Evolutionary conservation across 2,888 invertebrate species (phyloP).

Genomic region (Napeogenes sylphis): DNA sequence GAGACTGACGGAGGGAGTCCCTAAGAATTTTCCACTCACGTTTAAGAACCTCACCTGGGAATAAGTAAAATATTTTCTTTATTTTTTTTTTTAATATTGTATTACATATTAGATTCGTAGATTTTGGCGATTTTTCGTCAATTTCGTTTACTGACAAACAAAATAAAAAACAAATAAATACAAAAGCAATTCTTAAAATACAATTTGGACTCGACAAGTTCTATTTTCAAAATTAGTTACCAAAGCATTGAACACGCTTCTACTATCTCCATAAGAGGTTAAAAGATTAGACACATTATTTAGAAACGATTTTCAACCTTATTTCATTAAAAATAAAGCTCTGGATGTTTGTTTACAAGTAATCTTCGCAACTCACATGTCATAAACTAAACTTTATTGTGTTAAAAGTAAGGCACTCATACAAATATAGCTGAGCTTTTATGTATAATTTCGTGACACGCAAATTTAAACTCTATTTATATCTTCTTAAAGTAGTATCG

Average conservation of each 20-base stretch:
- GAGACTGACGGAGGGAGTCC: conserved; percentile 68
- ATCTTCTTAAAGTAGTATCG: neutral
- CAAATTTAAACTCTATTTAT: conserved; percentile 10
- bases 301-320: no score
- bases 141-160: no score
- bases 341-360: no score
- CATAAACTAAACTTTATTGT: conserved; percentile 7
- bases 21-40: conserved; percentile 72
- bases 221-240: no score
- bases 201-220: no score
- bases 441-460: neutral
- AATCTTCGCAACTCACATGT: no score
- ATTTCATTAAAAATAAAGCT: no score
- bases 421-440: neutral
- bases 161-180: no score
- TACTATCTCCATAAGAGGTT: no score
- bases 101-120: neutral
- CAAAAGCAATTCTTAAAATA: no score
- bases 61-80: conserved; percentile 1
- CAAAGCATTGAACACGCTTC: no score
- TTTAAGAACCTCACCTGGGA: conserved; percentile 61
- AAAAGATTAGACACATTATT: no score
- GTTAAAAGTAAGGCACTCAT: conserved; percentile 15
- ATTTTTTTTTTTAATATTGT: neutral
- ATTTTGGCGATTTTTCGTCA: neutral